Evolutionary conservation across 1,140 invertebrate species (phyloP).

Genomic region (Pseudomyrmex flavicornis): DNA sequence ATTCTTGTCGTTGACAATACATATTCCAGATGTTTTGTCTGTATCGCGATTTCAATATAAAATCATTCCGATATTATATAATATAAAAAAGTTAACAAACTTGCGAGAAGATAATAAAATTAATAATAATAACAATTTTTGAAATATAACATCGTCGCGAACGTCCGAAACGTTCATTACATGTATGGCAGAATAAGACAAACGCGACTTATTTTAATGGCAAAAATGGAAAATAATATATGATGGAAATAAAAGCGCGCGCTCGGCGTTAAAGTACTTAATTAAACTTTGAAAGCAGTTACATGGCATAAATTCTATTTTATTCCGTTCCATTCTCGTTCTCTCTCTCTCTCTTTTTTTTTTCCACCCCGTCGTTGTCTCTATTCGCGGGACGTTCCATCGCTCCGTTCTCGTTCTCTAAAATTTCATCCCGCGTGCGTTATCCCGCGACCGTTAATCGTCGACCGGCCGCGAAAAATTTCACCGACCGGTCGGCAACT

Average conservation of each 20-base stretch:
- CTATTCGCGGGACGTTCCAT: slow-evolving; percentile 54
- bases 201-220: slow-evolving; percentile 58
- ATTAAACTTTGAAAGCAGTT: slow-evolving; percentile 61
- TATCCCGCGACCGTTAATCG: slow-evolving; percentile 60
- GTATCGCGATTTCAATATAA: too few species aligned
- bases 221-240: slow-evolving; percentile 57
- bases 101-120: background rate
- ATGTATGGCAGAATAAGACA: slow-evolving; percentile 36
- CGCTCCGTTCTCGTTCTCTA: slow-evolving; percentile 53
- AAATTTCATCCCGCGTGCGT: slow-evolving; percentile 57
- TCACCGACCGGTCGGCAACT: slow-evolving; percentile 57
- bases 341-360: slow-evolving; percentile 43
- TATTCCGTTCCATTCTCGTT: slow-evolving; percentile 63
- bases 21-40: background rate
- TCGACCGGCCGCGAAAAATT: slow-evolving; percentile 60
- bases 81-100: background rate
- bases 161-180: slow-evolving; percentile 28
- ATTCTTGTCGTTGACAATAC: background rate
- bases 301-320: slow-evolving; percentile 61
- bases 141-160: slow-evolving; percentile 24
- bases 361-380: slow-evolving; percentile 25
- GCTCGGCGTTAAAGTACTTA: slow-evolving; percentile 59
- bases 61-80: too few species aligned
- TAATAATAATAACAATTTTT: background rate
- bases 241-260: slow-evolving; percentile 50